Base-by-base conservation (phyloP, 2,888 invertebrate genomes). In the Ptycholaimellus sp. region DNA sequence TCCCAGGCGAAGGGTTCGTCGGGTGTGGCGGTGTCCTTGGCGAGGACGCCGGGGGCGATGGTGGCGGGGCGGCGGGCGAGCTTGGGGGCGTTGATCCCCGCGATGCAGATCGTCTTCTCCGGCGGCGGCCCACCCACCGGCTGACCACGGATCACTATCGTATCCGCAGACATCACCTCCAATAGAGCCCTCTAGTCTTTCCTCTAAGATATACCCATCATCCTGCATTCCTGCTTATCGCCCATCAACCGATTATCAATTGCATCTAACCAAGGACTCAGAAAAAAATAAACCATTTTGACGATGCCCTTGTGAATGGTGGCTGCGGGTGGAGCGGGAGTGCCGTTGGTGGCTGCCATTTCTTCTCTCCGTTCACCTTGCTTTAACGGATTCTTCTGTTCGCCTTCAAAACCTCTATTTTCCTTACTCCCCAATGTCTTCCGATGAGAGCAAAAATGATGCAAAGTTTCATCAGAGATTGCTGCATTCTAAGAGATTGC, bases 1-100 rank as follows among this genome's bases (percentile, higher is more conserved):
- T 93, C 90, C 87, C 90, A 96, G 0, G 87, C 90, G 67, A 70
- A 93, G 2, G 90, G 80, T 63, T 93, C n/a, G n/a, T n/a, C n/a
- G n/a, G n/a, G n/a, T n/a, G n/a, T n/a, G n/a, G n/a, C n/a, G n/a
- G n/a, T n/a, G n/a, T n/a, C 45, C 46, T 54, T 54, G 36, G 53
- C 54, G 2, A 46, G 40, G 21, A 48, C 44, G 7, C 44, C 51
- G 6, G 42, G 58, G 4, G 42, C 41, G 44, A 56, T 59, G 47
- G 70, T 70, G 40, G 65, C 69, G 35, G 73, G 72, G 50, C 79
- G 68, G 46, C 78, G 68, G 4, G 75, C 81, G 42, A 93, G 67
- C 65, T 83, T 79, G 16, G 93, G 90, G 37, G 90, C 90, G 44
- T 72, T 72, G 47, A 96, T n/a, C n/a, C n/a, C n/a, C n/a, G n/a